Percentiles rank a stretch among this genome's conserved stretches.
phyloP scores from a whole-genome alignment of 2,797 vertebrate genomes.

The Sylvia borin region DNA sequence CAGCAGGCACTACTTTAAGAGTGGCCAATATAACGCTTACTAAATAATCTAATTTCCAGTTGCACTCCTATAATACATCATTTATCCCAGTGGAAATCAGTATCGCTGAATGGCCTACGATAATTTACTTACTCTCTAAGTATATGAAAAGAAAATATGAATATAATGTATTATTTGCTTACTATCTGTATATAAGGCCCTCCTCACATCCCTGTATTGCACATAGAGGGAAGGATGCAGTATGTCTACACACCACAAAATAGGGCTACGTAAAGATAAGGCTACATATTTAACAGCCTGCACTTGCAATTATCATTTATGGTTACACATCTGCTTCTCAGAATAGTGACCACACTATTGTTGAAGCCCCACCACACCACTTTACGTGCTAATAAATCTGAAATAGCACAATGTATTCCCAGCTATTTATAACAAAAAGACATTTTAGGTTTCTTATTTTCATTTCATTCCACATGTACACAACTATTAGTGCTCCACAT shows the following conservation, averaged over 20 bases:
- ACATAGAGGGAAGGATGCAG: neutral
- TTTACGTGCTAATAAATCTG: neutral
- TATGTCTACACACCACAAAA: neutral
- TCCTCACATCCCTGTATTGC: neutral
- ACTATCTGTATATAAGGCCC: neutral
- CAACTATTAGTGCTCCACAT: neutral
- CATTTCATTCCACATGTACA: accelerated
- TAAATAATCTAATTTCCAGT: constrained; percentile 4
- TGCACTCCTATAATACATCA: neutral
- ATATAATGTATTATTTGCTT: neutral
- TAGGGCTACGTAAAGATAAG: neutral
- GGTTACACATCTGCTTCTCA: neutral
- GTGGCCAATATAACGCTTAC: neutral
- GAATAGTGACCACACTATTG: neutral
- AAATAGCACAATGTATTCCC: neutral
- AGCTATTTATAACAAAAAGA: neutral
- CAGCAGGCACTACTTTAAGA: neutral
- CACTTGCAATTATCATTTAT: neutral
- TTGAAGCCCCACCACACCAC: neutral
- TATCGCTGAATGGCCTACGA: neutral
- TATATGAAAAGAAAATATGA: neutral
- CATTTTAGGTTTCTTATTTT: neutral
- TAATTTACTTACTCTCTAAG: neutral
- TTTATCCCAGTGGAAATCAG: constrained; percentile 1
- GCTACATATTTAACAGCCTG: neutral